Percentiles rank a stretch among this genome's conserved stretches.
phyloP scores from a whole-genome alignment of 2,113 vertebrate genomes.

The Indicator maculatus region DNA sequence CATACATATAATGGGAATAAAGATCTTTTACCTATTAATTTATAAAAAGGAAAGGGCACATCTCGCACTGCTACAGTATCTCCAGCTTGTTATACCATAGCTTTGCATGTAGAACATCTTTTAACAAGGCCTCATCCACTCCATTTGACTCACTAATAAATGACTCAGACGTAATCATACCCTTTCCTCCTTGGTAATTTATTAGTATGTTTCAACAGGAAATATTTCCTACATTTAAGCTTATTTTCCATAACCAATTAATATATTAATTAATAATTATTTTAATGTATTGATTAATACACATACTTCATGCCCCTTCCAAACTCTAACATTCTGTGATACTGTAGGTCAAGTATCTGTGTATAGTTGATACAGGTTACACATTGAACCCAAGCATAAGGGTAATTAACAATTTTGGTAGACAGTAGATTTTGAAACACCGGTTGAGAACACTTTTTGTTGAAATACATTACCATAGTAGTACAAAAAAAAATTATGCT shows the following conservation, averaged over 20 bases:
- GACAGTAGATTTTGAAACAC: not conserved
- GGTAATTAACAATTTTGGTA: not conserved
- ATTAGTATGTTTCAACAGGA: not conserved
- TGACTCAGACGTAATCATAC: not conserved
- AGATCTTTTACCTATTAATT: not conserved
- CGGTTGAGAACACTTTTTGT: not conserved
- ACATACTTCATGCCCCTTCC: not conserved
- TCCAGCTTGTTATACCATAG: not conserved
- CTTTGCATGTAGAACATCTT: not conserved
- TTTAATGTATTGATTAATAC: not conserved
- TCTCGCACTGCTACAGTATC: not conserved
- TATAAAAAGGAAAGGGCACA: not conserved
- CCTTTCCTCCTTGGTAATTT: not conserved
- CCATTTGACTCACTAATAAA: not conserved
- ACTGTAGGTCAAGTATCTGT: not conserved
- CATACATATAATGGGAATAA: not conserved
- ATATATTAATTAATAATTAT: not conserved
- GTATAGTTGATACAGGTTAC: not conserved
- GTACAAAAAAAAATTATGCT: not conserved
- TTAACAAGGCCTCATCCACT: not conserved
- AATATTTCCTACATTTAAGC: not conserved
- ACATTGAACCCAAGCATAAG: not conserved
- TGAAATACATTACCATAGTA: not conserved
- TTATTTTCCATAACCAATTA: not conserved
- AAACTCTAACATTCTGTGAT: too few relatives aligned